Evolutionary conservation across 2,113 vertebrate species (phyloP), one percentile per base, ranked within the genome.

Genomic region (Oreochromis tanganicae): DNA sequence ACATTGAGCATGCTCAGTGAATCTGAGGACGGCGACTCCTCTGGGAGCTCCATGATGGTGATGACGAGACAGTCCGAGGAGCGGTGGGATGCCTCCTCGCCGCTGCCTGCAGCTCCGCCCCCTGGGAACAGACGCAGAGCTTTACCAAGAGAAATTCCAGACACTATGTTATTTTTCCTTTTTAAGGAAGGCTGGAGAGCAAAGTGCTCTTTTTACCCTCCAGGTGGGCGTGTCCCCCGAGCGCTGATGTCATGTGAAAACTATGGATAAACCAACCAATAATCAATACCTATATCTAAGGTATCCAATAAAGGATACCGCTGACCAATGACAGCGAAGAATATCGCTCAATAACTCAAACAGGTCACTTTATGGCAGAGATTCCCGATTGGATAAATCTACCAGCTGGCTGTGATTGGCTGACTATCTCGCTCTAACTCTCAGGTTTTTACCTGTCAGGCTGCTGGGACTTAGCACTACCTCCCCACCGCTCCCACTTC

Each of bases 1-100:
- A 97, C 95, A 54, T 97, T 97, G 88, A 97, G 92, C 91, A 95
- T 91, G 32, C 96, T 96, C 93, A 97, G 94, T 3, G 97, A 96
- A 63, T 97, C 97, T 0, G 97, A 96, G 0, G 97, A 96, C 0
- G 95, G 78, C 21, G 96, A 93, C 1, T 97, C 96, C 9, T 21
- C 97, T 0, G 97, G 97, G 16, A 98, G 95, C 93, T 98, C 97
- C 96, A 98, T 96, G 93, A 98, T 97, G 81, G 98, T 98, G 95
- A 98, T 96, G 10, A 98, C 97, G 75, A 98, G 94, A 91, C 97
- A 98, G 89, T 98, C 97, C 0, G 97, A 96, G 84, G 91, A 97
- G 92, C 94, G 94, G 80, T 90, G 94, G 5, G 95, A 88, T 6
- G 63, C 27, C 2, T 88, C 91, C n/a, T 4, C 27, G 4, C 55